A percentile compares a stretch with the other conserved stretches of the same genome.
These are phyloP conservation scores for Pinna nobilis DNA, from an alignment of 1,140 invertebrate genomes.

Conservation along the genomic window DNA sequence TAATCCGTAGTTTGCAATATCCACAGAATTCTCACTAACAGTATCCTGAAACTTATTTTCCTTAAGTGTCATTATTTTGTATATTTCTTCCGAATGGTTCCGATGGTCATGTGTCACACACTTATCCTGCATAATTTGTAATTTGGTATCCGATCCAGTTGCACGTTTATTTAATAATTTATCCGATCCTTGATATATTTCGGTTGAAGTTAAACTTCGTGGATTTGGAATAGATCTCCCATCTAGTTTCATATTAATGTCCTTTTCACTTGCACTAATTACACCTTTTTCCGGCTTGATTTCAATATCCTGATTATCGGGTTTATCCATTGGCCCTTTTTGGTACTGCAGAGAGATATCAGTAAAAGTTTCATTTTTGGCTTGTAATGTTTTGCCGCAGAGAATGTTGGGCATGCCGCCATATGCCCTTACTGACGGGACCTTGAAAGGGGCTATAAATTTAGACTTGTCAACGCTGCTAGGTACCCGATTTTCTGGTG, in stretches of 20 bases:
- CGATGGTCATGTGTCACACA: slow-evolving; percentile 5
- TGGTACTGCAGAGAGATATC: too few species aligned
- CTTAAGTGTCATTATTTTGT: slow-evolving; percentile 23
- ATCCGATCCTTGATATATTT: not conserved
- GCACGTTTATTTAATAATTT: not conserved
- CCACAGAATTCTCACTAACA: slow-evolving; percentile 6
- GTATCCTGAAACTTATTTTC: slow-evolving; percentile 11
- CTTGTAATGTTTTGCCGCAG: slow-evolving; percentile 18
- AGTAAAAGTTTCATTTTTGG: slow-evolving; percentile 8
- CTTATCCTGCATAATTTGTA: not conserved
- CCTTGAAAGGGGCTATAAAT: slow-evolving; percentile 20
- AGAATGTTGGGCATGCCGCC: slow-evolving; percentile 30
- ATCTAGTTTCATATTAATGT: slow-evolving; percentile 17
- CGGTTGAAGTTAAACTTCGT: not conserved
- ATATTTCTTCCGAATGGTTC: slow-evolving; percentile 34
- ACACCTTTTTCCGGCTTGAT: not conserved
- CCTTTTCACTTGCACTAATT: not conserved
- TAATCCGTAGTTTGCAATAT: slow-evolving; percentile 30
- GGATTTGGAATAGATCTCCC: slow-evolving; percentile 36
- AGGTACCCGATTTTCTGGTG: not conserved
- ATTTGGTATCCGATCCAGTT: not conserved
- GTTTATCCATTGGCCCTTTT: too few species aligned
- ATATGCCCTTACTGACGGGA: slow-evolving; percentile 15
- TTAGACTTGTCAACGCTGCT: slow-evolving; percentile 10
- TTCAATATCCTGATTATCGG: too few species aligned